Conservation (phyloP, 2,797 vertebrate genomes). For the Gallinago nigripennis region DNA sequence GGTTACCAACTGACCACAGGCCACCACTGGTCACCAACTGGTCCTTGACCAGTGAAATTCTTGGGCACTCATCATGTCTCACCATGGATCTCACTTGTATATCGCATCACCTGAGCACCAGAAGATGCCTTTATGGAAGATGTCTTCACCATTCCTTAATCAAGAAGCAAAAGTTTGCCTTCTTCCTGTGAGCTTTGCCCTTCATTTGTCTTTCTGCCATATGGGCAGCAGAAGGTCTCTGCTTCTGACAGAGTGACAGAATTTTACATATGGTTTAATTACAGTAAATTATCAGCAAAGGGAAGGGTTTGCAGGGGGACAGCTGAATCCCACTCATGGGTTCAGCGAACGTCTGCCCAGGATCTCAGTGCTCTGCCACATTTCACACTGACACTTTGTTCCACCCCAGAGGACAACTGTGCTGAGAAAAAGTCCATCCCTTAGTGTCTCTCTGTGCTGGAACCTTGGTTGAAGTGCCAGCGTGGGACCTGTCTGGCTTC, state of each 20-base stretch:
- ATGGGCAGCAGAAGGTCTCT: constrained; percentile 67
- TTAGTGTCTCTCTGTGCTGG: neutral
- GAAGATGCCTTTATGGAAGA: neutral
- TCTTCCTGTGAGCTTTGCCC: constrained; percentile 19
- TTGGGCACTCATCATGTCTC: neutral
- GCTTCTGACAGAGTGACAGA: constrained; percentile 40
- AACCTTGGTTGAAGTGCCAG: neutral
- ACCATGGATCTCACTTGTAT: rapidly evolving
- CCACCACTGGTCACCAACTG: neutral
- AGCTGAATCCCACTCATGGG: constrained; percentile 30
- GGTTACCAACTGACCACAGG: no score
- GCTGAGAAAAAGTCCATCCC: neutral
- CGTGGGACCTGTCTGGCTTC: neutral
- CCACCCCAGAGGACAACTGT: neutral
- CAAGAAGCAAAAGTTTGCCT: neutral
- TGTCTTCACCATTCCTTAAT: neutral
- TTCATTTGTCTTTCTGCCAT: constrained; percentile 67
- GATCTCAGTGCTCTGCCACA: neutral
- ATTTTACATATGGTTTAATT: constrained; percentile 64
- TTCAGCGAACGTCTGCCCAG: neutral
- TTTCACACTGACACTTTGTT: neutral
- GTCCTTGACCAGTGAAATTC: neutral
- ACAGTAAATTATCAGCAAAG: constrained; percentile 35
- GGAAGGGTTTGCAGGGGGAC: constrained; percentile 27
- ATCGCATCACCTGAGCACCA: neutral